Evolutionary conservation across 2,888 invertebrate genomes (phyloP).

Genomic region (Gibbula magus): DNA sequence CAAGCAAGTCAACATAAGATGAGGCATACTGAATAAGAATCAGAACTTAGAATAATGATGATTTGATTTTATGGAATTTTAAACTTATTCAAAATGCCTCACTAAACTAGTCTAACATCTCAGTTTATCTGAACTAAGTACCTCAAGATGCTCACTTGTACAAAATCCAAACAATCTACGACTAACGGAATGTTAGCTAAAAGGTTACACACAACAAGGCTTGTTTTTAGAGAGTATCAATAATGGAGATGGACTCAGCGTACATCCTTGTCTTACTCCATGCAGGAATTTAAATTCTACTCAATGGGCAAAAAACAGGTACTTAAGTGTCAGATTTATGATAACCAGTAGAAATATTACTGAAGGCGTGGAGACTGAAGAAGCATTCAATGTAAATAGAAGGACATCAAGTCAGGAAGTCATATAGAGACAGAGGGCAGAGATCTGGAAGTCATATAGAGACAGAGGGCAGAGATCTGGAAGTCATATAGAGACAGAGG

Average conservation of each 20-base stretch:
- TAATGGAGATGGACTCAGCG: background rate
- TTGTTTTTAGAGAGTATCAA: background rate
- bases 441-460: no score
- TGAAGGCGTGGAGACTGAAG: no score
- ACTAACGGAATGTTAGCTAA: no score
- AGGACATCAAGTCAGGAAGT: no score
- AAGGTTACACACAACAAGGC: slow-evolving; percentile 33
- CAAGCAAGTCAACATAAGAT: background rate
- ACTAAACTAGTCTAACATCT: background rate
- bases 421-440: no score
- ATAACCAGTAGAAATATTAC: no score
- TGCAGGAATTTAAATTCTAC: background rate
- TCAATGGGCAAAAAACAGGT: no score
- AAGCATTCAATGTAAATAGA: no score
- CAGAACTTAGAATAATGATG: background rate
- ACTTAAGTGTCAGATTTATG: no score
- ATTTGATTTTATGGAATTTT: background rate
- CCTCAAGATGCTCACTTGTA: background rate
- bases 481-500: no score
- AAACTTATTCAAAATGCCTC: background rate
- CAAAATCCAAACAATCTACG: background rate
- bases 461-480: no score
- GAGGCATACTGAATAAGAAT: background rate
- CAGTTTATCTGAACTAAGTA: background rate
- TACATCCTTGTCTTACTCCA: background rate